Conservation (phyloP, 2,113 vertebrate genomes). For the Romanogobio albipinnatus region DNA sequence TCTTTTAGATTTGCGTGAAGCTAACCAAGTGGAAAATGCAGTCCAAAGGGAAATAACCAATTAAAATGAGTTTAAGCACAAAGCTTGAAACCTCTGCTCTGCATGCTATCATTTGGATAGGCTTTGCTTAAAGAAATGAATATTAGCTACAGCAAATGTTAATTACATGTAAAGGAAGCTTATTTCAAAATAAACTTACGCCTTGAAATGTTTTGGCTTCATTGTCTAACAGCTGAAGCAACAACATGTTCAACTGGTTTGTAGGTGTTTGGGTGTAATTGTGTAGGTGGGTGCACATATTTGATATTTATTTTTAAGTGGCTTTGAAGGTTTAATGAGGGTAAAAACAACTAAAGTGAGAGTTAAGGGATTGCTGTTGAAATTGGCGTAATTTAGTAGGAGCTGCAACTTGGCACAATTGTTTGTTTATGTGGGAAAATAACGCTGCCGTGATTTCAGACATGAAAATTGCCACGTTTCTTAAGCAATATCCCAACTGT, state of each 20-base stretch:
- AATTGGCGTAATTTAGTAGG: slow-evolving; percentile 12
- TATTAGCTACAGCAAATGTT: not conserved
- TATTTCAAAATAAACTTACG: not conserved
- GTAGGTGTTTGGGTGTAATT: slow-evolving; percentile 41
- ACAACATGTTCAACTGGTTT: slow-evolving; percentile 12
- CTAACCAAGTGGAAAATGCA: not conserved
- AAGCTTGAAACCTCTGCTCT: not conserved
- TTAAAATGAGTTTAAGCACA: not conserved
- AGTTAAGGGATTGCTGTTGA: slow-evolving; percentile 13
- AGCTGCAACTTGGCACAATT: slow-evolving; percentile 4
- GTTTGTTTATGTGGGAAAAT: slow-evolving; percentile 13
- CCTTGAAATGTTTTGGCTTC: slow-evolving; percentile 31
- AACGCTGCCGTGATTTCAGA: slow-evolving; percentile 32
- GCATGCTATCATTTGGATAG: slow-evolving; percentile 2
- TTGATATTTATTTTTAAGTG: slow-evolving; percentile 25
- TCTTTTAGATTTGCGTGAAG: not conserved
- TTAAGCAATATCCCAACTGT: not conserved
- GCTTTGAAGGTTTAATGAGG: slow-evolving; percentile 28
- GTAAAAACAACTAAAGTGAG: slow-evolving; percentile 30
- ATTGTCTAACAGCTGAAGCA: slow-evolving; percentile 33
- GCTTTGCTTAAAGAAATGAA: slow-evolving; percentile 21
- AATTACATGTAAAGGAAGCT: not conserved
- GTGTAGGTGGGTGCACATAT: slow-evolving; percentile 29
- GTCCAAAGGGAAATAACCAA: not conserved
- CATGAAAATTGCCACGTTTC: slow-evolving; percentile 36